Conservation (phyloP, 2,888 invertebrate genomes). For the Cheilosia scutellata region DNA sequence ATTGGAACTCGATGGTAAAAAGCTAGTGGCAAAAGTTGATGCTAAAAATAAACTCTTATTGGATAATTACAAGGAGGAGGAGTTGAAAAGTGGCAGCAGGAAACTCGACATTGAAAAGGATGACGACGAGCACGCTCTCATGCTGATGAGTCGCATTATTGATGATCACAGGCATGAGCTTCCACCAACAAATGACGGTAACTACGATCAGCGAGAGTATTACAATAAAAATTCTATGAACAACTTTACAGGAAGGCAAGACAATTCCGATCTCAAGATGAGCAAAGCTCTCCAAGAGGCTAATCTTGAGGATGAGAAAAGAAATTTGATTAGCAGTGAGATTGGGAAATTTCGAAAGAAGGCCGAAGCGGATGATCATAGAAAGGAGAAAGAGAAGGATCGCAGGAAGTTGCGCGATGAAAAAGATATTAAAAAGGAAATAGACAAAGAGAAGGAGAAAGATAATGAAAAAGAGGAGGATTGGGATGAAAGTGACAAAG, state of each 20-base stretch:
- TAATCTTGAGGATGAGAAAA: constrained; percentile 97
- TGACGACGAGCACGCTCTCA: constrained; percentile 88
- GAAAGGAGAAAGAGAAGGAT: constrained; percentile 85
- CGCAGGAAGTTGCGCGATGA: constrained; percentile 84
- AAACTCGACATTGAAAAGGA: constrained; percentile 86
- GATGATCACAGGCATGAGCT: constrained; percentile 88
- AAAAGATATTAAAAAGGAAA: constrained; percentile 81
- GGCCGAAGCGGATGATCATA: constrained; percentile 85
- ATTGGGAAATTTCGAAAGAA: constrained; percentile 99
- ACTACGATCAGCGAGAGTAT: constrained; percentile 45
- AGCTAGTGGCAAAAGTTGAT: constrained; percentile 97
- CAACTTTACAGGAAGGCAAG: constrained; percentile 77
- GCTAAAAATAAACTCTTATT: constrained; percentile 97
- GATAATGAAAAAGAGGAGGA: constrained; percentile 85
- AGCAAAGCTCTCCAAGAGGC: constrained; percentile 90
- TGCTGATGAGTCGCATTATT: constrained; percentile 91
- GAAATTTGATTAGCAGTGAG: constrained; percentile 97
- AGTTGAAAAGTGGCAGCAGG: constrained; percentile 86
- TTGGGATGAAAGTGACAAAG: constrained; percentile 82
- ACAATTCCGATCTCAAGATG: constrained; percentile 80
- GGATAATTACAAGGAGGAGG: constrained; percentile 95
- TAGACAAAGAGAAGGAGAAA: constrained; percentile 78
- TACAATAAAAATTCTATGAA: constrained; percentile 54
- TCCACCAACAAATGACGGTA: constrained; percentile 62
- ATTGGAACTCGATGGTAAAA: constrained; percentile 95